Conservation (phyloP, 2,113 vertebrate species). For the Cochlearius cochlearius region DNA sequence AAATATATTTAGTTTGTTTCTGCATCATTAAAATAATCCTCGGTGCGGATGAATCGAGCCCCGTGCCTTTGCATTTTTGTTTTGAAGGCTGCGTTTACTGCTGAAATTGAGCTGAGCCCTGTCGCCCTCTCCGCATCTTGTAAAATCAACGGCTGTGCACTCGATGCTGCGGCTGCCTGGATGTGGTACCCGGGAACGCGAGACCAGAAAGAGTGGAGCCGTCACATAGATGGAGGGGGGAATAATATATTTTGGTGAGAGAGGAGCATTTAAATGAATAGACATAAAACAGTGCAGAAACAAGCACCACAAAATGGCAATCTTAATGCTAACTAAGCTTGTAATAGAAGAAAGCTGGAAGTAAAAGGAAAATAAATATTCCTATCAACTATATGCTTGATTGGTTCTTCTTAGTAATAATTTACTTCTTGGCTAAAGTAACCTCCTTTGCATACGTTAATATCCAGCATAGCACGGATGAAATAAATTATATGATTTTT, state of each 20-base stretch:
- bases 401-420: background rate
- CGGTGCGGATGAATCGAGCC: background rate
- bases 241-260: background rate
- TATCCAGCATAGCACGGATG: background rate
- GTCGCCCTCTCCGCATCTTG: fast-evolving
- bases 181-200: fast-evolving
- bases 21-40: background rate
- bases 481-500: background rate
- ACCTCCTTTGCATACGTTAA: background rate
- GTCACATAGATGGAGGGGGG: fast-evolving
- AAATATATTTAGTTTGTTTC: slow-evolving; percentile 29
- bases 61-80: fast-evolving
- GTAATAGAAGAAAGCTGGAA: background rate
- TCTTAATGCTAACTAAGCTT: background rate
- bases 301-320: background rate
- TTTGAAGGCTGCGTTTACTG: background rate
- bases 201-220: background rate
- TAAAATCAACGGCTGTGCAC: background rate
- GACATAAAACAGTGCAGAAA: background rate
- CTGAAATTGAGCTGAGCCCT: background rate
- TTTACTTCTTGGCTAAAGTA: background rate
- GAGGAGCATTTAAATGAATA: too few species aligned
- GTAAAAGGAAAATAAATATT: background rate
- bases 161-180: background rate
- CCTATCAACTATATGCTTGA: background rate